Evolutionary conservation across 2,888 invertebrate species (phyloP).

Genomic region (Andrena fulva): DNA sequence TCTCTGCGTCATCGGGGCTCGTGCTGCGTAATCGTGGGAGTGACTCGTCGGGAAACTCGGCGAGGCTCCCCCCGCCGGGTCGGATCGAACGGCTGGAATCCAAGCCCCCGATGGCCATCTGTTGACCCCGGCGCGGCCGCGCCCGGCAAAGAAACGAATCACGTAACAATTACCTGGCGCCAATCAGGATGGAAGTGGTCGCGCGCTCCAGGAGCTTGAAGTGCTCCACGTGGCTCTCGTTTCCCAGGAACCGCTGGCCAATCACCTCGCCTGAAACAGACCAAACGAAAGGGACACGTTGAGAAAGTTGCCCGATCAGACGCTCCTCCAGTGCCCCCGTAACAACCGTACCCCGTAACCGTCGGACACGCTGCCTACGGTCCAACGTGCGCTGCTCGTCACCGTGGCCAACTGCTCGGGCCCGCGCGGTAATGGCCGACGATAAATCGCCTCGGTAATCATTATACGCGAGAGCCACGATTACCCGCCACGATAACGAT

Average conservation of each 20-base stretch:
- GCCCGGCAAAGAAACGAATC: constrained; percentile 63
- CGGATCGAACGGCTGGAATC: constrained; percentile 44
- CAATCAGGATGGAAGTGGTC: constrained; percentile 93
- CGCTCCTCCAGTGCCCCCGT: background rate
- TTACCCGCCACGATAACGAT: constrained; percentile 38
- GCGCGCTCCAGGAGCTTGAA: constrained; percentile 96
- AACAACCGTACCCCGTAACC: too few relatives aligned
- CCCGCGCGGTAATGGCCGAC: background rate
- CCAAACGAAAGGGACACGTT: constrained; percentile 17
- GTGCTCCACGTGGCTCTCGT: constrained; percentile 92
- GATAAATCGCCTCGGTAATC: constrained; percentile 28
- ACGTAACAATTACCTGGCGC: constrained; percentile 90
- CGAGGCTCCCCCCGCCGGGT: background rate
- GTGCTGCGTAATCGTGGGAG: constrained; percentile 66
- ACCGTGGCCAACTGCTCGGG: background rate
- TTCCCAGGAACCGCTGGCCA: constrained; percentile 92
- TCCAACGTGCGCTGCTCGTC: constrained; percentile 3
- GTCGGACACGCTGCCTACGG: too few relatives aligned
- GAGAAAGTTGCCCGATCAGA: constrained; percentile 5
- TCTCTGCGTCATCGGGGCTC: constrained; percentile 55
- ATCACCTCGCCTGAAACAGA: constrained; percentile 90
- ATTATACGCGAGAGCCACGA: constrained; percentile 23
- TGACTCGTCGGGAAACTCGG: constrained; percentile 60
- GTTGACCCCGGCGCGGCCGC: constrained; percentile 40
- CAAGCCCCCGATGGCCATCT: constrained; percentile 63